A percentile compares a stretch with the other conserved stretches of the same genome.
Evolutionary conservation across 2,888 invertebrate species (phyloP).

Genomic region (Cheilosia pagana): DNA sequence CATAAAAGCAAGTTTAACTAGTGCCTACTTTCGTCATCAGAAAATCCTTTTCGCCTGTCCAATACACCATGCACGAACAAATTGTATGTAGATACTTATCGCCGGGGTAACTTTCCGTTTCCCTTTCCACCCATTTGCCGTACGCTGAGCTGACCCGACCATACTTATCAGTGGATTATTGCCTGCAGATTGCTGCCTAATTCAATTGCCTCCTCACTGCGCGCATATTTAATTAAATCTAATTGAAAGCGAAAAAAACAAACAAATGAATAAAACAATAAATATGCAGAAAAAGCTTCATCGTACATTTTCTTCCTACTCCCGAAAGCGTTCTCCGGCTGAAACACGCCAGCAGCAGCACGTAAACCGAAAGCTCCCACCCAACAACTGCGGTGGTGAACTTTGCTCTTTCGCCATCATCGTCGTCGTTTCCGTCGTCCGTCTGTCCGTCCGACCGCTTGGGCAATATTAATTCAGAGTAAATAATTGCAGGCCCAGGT

Average conservation of each 20-base stretch:
- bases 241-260: slow-evolving; percentile 23
- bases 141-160: background rate
- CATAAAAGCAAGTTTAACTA: no score
- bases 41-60: no score
- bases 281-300: slow-evolving; percentile 39
- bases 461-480: slow-evolving; percentile 17
- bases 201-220: slow-evolving; percentile 32
- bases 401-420: slow-evolving; percentile 43
- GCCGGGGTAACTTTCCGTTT: no score
- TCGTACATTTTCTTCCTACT: slow-evolving; percentile 17
- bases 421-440: slow-evolving; percentile 13
- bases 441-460: slow-evolving; percentile 7
- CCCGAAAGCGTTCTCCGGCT: slow-evolving; percentile 43
- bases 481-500: slow-evolving; percentile 47
- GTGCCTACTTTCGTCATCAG: no score
- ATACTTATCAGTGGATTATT: slow-evolving; percentile 18
- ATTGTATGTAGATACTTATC: no score
- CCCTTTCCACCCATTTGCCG: no score
- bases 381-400: slow-evolving; percentile 15
- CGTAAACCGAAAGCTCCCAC: slow-evolving; percentile 41
- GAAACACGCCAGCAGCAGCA: background rate
- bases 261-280: background rate
- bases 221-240: slow-evolving; percentile 35
- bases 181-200: slow-evolving; percentile 34
- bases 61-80: no score